Evolutionary conservation across 1,140 invertebrate species (phyloP).

Genomic region (Phymorhynchus buccinoides): DNA sequence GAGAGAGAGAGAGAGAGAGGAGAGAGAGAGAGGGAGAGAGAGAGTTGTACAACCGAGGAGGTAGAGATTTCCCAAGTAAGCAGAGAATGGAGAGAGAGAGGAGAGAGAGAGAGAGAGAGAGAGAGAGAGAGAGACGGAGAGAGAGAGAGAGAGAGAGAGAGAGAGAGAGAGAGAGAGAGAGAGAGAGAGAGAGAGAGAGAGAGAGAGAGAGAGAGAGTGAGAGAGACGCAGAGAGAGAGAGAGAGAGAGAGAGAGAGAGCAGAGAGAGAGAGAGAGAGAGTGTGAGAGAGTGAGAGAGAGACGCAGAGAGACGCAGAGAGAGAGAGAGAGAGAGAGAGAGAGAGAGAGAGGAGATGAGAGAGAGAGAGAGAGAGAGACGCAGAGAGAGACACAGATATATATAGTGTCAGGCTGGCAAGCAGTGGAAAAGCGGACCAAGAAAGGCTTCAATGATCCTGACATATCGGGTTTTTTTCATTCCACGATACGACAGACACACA

Average conservation of each 20-base stretch:
- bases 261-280: neutral
- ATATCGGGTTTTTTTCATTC: too few species aligned
- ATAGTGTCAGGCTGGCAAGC: neutral
- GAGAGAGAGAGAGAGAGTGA: neutral
- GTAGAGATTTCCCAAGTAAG: too few species aligned
- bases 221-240: neutral
- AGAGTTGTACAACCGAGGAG: too few species aligned
- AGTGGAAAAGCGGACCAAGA: neutral
- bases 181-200: neutral
- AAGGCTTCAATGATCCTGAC: too few species aligned
- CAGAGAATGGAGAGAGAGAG: too few species aligned
- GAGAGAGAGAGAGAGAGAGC: neutral
- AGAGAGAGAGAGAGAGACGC: neutral
- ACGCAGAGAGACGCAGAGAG: neutral
- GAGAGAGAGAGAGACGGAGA: neutral
- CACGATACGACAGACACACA: too few species aligned
- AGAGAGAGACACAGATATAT: too few species aligned
- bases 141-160: neutral
- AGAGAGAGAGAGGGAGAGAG: too few species aligned
- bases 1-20: too few species aligned
- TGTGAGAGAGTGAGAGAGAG: neutral
- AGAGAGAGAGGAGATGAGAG: neutral
- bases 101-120: neutral
- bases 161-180: neutral
- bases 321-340: conserved; percentile 1